A percentile compares a stretch with the other conserved stretches of the same genome.
Evolutionary conservation across 2,797 vertebrate species (phyloP).

Genomic region (Pseudochirops corinnae): DNA sequence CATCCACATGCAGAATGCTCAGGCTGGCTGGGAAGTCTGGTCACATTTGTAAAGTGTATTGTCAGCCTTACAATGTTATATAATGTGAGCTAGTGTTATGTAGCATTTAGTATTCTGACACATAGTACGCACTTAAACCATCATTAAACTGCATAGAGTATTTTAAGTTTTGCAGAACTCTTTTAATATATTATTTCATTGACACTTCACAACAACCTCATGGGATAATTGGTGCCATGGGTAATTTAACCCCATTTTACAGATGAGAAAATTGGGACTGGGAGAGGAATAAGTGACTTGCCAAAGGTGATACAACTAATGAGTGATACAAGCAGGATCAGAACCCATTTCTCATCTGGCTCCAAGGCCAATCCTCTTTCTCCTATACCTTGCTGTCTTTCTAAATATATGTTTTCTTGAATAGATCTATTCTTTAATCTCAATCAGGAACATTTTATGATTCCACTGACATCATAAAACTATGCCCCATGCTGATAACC

Average conservation of each 20-base stretch:
- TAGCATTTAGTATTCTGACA: not conserved
- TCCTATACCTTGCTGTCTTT: not conserved
- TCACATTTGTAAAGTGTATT: not conserved
- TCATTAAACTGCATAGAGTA: not conserved
- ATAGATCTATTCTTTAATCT: not conserved
- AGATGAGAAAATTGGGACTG: not conserved
- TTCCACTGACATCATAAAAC: constrained; percentile 47
- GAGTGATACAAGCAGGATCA: not conserved
- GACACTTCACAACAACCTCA: not conserved
- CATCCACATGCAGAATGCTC: not conserved
- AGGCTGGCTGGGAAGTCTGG: not conserved
- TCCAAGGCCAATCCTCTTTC: not conserved
- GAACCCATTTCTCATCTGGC: not conserved
- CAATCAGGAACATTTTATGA: constrained; percentile 9
- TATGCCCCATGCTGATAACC: constrained; percentile 22
- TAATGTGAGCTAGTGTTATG: not conserved
- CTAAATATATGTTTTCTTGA: not conserved
- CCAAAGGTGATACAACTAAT: not conserved
- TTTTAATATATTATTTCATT: not conserved
- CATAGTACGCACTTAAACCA: not conserved
- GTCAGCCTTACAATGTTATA: not conserved
- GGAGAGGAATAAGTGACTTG: not conserved
- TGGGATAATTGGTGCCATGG: not conserved
- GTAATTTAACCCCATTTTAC: not conserved
- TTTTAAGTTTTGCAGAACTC: not conserved